A percentile compares a stretch with the other conserved stretches of the same genome.
These are phyloP conservation scores for Trachelus iudaicus DNA, from an alignment of 2,888 invertebrate species.

Conservation along the genomic window DNA sequence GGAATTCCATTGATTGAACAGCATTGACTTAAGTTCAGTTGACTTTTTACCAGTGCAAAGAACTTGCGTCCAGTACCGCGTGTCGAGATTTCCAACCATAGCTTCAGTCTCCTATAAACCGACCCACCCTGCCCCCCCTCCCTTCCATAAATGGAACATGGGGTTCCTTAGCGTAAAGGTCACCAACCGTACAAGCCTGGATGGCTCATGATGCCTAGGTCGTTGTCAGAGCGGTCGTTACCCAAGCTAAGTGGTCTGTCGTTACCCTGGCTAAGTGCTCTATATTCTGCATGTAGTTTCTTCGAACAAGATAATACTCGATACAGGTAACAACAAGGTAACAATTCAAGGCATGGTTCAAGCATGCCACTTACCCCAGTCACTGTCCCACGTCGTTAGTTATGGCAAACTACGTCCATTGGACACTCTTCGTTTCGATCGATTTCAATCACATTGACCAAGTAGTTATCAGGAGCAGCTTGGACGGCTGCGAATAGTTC, in stretches of 20 bases:
- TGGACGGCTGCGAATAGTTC: not conserved
- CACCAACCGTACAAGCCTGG: constrained; percentile 43
- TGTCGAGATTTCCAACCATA: not conserved
- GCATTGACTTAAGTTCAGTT: not conserved
- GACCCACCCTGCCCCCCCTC: too few species aligned
- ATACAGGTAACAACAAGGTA: constrained; percentile 21
- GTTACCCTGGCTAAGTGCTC: constrained; percentile 51
- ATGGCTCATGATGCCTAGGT: constrained; percentile 33
- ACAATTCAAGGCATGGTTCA: constrained; percentile 32
- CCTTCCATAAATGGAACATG: constrained; percentile 30
- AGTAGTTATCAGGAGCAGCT: not conserved
- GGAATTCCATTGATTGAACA: not conserved
- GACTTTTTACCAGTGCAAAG: not conserved
- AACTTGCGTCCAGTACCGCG: not conserved
- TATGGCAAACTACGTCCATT: not conserved
- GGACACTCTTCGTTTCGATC: not conserved
- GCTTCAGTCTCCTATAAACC: not conserved
- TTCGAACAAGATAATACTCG: constrained; percentile 39
- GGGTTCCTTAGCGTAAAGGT: constrained; percentile 45
- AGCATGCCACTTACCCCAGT: constrained; percentile 33
- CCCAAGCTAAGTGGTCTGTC: constrained; percentile 49
- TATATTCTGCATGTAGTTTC: constrained; percentile 44
- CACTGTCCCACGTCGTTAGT: not conserved
- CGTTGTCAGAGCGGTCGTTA: constrained; percentile 49
- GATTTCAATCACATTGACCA: not conserved